phyloP scores from a whole-genome alignment of 2,113 vertebrate species.

The Cyanoramphus novaezelandiae region DNA sequence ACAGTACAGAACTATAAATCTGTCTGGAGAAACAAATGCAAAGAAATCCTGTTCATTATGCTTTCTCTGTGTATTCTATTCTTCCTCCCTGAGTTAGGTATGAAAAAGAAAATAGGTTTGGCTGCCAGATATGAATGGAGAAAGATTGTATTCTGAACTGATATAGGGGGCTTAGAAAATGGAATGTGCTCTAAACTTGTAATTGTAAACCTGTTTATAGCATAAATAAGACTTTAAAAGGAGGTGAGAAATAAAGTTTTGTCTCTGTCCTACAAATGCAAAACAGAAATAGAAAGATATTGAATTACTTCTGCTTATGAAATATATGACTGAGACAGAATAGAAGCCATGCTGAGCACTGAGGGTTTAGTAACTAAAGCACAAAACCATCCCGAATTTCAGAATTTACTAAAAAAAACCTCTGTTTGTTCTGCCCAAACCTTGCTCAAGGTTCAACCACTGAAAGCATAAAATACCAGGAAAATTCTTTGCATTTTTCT shows the following conservation, averaged over 20 bases:
- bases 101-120: not conserved
- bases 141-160: not conserved
- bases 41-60: not conserved
- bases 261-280: not conserved
- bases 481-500: not conserved
- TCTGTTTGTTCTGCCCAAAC: not conserved
- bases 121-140: not conserved
- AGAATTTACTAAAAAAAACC: not conserved
- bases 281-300: not conserved
- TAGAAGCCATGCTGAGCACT: not conserved
- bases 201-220: not conserved
- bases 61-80: not conserved
- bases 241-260: not conserved
- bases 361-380: not conserved
- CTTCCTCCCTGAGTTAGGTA: not conserved
- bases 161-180: not conserved
- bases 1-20: not conserved
- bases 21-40: not conserved
- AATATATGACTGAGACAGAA: not conserved
- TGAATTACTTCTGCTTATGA: not conserved
- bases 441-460: not conserved
- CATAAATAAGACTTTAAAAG: not conserved
- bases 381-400: not conserved
- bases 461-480: not conserved
- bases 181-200: not conserved